Evolutionary conservation across 2,888 invertebrate genomes (phyloP).

Genomic region (Dusona sp.): DNA sequence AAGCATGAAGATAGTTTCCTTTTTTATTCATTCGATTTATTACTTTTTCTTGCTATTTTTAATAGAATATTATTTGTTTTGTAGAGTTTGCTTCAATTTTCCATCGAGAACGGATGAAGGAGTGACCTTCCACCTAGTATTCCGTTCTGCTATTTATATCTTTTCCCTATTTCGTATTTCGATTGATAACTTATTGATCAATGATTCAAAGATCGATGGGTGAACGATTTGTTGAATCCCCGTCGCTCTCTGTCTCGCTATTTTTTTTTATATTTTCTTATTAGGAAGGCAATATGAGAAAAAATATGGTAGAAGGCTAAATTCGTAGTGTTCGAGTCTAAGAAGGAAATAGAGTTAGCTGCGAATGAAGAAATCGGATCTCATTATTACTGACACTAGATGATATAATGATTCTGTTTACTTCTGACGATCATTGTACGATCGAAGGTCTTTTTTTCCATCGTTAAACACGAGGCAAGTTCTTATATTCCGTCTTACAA

Average conservation of each 20-base stretch:
- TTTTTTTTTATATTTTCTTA: not conserved
- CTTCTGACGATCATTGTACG: conserved; percentile 43
- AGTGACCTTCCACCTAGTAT: not conserved
- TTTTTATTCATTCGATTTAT: not conserved
- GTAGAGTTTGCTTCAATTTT: no score
- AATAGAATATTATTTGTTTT: no score
- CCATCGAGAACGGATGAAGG: no score
- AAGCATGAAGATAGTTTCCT: not conserved
- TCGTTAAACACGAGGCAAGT: not conserved
- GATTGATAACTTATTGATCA: not conserved
- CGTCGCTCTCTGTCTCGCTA: not conserved
- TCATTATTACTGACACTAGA: conserved; percentile 43
- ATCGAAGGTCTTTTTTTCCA: not conserved
- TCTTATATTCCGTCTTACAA: not conserved
- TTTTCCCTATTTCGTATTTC: not conserved
- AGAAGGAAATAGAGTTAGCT: conserved; percentile 3
- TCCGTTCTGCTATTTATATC: not conserved
- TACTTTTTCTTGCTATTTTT: not conserved
- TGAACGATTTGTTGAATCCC: not conserved
- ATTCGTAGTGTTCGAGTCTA: not conserved
- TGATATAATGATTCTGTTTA: conserved; percentile 63
- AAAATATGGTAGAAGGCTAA: not conserved
- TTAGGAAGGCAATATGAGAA: not conserved
- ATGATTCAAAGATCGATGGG: conserved; percentile 8
- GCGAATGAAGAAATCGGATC: conserved; percentile 20